Base-by-base conservation (phyloP, 2,113 vertebrate species). In the Aphyosemion australe region DNA sequence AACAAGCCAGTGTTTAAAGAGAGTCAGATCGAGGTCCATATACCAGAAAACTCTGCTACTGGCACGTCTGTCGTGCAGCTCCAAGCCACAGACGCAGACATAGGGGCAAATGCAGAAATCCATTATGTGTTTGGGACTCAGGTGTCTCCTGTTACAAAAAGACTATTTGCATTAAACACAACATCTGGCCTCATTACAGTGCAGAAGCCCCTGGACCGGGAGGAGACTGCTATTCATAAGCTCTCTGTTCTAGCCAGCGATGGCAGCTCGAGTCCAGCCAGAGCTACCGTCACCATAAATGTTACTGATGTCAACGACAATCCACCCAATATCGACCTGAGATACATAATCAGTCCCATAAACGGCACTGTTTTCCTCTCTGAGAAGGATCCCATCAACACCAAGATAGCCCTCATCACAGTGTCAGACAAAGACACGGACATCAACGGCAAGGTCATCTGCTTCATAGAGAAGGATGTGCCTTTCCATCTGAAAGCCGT, bases 301-400 rank as follows among this genome's bases (percentile, higher is more conserved):
- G 98, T 99, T 88, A 99, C 98, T 42, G 98, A 99, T 88, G 97
- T 99, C 51, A 99, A 99, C 2, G 98, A 99, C 91, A 99, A 99
- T 88, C 95, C 97, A 69, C 98, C 98, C 2, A 98, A 97, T 87
- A 98, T 99, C 87, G 97, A 99, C 93, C 94, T 99, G 92, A 94
- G 96, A 91, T 99, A 98, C 88, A 99, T 99, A 80, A 98, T 99
- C 90, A 97, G 96, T 82, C 96, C 98, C 84, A 98, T 98, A 89
- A 99, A 99, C 74, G 98, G 98, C 74, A 98, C 97, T 0, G 98
- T 99, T 88, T 96, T 97, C 89, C 94, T 99, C 83, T 98, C 98
- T 16, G 98, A 99, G 93, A 99, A 99, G 85, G 97, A 98, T 82
- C 98, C 98, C 41, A 87, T 97, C 89, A 98, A 99, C 90, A 98